Evolutionary conservation across 1,140 invertebrate genomes (phyloP), one percentile per base, ranked within the genome.

Genomic region (Sarcophaga bullata): DNA sequence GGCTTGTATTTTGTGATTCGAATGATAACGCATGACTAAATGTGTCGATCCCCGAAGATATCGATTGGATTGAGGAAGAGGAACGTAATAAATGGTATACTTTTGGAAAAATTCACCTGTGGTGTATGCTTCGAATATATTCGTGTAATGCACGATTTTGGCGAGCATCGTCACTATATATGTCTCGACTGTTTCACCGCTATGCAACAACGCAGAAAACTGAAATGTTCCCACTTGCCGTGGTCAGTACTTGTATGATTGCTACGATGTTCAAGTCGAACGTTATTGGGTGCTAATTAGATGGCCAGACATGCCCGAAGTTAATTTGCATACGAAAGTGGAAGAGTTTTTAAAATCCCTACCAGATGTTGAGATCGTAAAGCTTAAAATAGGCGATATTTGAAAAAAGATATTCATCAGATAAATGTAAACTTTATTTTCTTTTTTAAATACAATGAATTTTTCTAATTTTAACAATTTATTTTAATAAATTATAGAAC

Each of bases 201-300:
- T 4, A 81, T 81, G 80, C 13, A 75, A 15, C 10, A 19, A 4
- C 11, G 11, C n/a, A 73, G 19, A 25, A 82, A 82, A 50, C 13
- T 73, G 3, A 73, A 54, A 76, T 82, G 81, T 75, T n/a, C 81
- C 81, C 25, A 73, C 50, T 3, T 82, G 81, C 54, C 81, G 81
- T 13, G 68, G 72, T 10, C 47, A 75, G 1, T 82, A 82, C 54
- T 82, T 75, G 13, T 82, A 82, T 17, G 81, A 82, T 75, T 82
- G 81, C 19, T 25, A 8, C 15, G 72, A 73, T 52, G 72, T 75
- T 78, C 15, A 25, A 7, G 17, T 68, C 0, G 62, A 68, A 19
- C n/a, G 17, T 8, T 68, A 3, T 68, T 68, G 7, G n/a, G 62
- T 8, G 19, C n/a, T 15, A n/a, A 68, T 68, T 19, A 68, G 19